Evolutionary conservation across 2,888 invertebrate species (phyloP).

Genomic region (Drosophila incognita): DNA sequence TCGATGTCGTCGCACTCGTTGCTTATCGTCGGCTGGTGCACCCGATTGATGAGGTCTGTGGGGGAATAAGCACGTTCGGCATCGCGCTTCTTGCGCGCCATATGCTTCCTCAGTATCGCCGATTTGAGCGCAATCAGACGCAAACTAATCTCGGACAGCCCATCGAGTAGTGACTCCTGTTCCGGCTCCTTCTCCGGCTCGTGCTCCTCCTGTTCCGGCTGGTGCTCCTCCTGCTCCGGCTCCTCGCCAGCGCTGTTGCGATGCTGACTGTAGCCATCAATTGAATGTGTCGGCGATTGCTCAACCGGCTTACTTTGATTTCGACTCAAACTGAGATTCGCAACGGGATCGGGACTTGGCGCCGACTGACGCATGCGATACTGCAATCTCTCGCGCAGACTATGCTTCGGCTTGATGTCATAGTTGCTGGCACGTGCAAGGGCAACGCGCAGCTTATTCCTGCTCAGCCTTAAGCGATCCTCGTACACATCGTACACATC

Average conservation of each 20-base stretch:
- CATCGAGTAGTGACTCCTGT: conserved; percentile 40
- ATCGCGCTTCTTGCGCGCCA: conserved; percentile 82
- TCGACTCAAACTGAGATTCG: not conserved
- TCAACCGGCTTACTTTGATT: conserved; percentile 11
- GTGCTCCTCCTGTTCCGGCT: conserved; percentile 37
- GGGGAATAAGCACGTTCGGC: conserved; percentile 84
- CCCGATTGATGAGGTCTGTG: conserved; percentile 83
- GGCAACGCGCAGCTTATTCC: conserved; percentile 79
- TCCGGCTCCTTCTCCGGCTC: conserved; percentile 49
- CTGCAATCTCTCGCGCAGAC: conserved; percentile 62
- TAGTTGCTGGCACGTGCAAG: conserved; percentile 60
- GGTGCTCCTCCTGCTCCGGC: conserved; percentile 57
- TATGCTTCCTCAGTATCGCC: conserved; percentile 83
- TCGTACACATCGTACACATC: conserved; percentile 42
- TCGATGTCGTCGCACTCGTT: conserved; percentile 66
- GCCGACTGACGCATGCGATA: conserved; percentile 54
- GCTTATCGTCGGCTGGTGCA: conserved; percentile 52
- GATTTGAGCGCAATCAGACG: conserved; percentile 84
- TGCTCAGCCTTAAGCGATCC: conserved; percentile 63
- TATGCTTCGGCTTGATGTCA: conserved; percentile 61
- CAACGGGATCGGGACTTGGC: conserved; percentile 41
- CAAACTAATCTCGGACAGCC: conserved; percentile 59
- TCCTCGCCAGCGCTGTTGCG: conserved; percentile 6
- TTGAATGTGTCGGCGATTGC: conserved; percentile 3
- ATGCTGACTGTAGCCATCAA: conserved; percentile 19